Evolutionary conservation across 2,113 vertebrate species (phyloP).

Genomic region (Eubucco bourcierii): DNA sequence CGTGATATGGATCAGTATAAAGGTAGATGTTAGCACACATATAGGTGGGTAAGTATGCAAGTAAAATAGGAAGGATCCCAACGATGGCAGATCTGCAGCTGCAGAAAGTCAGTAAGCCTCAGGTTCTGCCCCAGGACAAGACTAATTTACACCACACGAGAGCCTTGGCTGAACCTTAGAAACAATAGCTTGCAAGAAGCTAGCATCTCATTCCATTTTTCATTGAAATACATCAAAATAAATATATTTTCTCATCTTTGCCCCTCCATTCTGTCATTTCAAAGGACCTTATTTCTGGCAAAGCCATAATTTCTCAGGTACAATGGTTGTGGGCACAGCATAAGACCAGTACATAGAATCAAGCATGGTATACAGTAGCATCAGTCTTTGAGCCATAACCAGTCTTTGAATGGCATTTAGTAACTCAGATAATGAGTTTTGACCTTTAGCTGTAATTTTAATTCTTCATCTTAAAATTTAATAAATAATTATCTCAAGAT

Average conservation of each 20-base stretch:
- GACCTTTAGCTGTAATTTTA: neutral
- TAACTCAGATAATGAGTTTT: neutral
- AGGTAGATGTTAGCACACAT: neutral
- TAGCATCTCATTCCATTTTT: neutral
- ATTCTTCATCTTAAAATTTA: neutral
- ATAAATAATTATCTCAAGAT: neutral
- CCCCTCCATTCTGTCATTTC: neutral
- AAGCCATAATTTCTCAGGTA: neutral
- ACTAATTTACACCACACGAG: neutral
- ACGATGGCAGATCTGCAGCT: neutral
- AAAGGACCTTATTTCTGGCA: neutral
- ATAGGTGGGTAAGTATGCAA: neutral
- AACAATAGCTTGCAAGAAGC: neutral
- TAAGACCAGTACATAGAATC: neutral
- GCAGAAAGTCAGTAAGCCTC: neutral
- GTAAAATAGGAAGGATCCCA: neutral
- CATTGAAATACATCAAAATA: neutral
- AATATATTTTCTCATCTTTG: neutral
- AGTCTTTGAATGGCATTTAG: neutral
- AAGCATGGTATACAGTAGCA: neutral
- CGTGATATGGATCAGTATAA: neutral
- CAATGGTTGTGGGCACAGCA: neutral
- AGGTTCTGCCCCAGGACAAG: neutral
- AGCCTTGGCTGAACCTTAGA: neutral
- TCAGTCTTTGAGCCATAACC: neutral